Base-by-base conservation (phyloP, 2,113 vertebrate species). In the Cinclus cinclus region DNA sequence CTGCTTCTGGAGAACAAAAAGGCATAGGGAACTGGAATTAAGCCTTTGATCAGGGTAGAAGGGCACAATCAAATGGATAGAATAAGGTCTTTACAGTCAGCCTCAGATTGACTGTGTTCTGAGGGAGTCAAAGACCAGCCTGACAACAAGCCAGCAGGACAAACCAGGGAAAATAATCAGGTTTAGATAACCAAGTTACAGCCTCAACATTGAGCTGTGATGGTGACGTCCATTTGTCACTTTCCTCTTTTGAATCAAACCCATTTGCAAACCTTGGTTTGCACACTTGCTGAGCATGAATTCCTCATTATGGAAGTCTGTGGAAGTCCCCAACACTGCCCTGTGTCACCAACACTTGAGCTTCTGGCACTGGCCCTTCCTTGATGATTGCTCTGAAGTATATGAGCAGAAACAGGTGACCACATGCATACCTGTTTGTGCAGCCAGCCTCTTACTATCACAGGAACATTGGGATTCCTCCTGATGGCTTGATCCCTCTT, bases 401-500 rank as follows among this genome's bases (percentile, higher is more conserved):
- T 5, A 55, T 2, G 22, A 80, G 44, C 13, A 76, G 63, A 62
- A 90, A 42, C 84, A 75, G 42, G 58, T 6, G 46, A 82, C 47
- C 13, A 71, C 25, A 47, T 0, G 7, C 95, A 90, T 62, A 99
- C 99, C 99, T 99, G 99, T 81, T 99, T 99, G 96, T 99, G 99
- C 42, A 99, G 98, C 99, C 99, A 99, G 88, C 99, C 99, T 96
- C 99, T 98, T 64, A 99, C 99, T 92, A 99, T 98, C 87, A 99
- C 99, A 4, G 99, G 99, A 95, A 99, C 97, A 73, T 98, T 99
- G 58, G 98, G 99, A 96, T 99, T 99, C 96, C 99, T 99, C 97
- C 98, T 98, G 97, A 99, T 99, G 30, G 99, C 98, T 65, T 99
- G 99, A 46, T 99, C 99, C 89, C 99, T 98, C 96, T 99, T 99